Percentiles rank a stretch among this genome's conserved stretches.
phyloP scores from a whole-genome alignment of 2,888 invertebrate species.

The Bombylius discolor region DNA sequence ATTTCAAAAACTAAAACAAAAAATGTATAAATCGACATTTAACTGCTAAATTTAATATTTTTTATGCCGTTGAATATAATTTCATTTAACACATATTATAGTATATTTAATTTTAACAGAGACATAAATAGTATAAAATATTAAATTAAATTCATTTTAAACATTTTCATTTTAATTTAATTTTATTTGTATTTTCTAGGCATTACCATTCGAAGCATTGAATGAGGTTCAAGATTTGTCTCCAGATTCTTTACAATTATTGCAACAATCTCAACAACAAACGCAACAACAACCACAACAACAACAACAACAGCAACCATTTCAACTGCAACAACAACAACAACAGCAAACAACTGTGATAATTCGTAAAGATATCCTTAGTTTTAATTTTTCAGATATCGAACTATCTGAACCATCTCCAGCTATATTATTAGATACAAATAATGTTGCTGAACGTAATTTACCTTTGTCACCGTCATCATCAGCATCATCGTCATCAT shows the following conservation, averaged over 20 bases:
- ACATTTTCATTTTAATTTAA: not conserved
- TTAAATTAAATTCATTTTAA: too few species aligned
- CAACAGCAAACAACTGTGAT: conserved; percentile 26
- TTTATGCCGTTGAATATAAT: too few species aligned
- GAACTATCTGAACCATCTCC: conserved; percentile 31
- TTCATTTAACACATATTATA: not conserved
- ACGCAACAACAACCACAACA: not conserved
- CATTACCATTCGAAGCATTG: conserved; percentile 1
- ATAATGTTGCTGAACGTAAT: not conserved
- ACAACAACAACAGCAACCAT: conserved; percentile 8
- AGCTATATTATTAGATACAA: conserved; percentile 6
- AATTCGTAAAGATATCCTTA: conserved; percentile 35
- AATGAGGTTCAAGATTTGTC: not conserved
- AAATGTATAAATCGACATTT: too few species aligned
- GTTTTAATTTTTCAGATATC: conserved; percentile 35
- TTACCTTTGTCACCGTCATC: not conserved
- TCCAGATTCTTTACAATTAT: not conserved
- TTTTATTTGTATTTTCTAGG: conserved; percentile 6
- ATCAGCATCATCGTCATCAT: conserved; percentile 20
- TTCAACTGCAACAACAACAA: conserved; percentile 11
- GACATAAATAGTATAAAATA: too few species aligned
- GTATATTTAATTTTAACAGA: not conserved
- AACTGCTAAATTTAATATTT: too few species aligned
- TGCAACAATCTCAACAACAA: too few species aligned
- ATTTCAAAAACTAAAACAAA: too few species aligned